Percentiles rank a stretch among this genome's conserved stretches.
phyloP scores from a whole-genome alignment of 1,140 invertebrate genomes.

The Akabosia matsudoensis region DNA sequence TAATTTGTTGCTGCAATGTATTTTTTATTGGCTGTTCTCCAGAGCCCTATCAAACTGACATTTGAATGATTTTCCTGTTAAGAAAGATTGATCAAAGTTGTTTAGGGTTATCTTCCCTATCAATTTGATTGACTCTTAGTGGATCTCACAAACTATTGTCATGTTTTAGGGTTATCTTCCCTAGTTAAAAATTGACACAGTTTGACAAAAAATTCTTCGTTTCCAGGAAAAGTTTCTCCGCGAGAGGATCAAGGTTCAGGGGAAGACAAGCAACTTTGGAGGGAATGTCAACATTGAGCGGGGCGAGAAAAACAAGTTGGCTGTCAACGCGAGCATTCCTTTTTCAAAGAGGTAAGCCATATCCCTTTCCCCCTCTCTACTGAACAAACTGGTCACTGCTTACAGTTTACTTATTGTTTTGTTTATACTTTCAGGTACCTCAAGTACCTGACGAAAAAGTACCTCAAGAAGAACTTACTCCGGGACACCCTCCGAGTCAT shows the following conservation, averaged over 20 bases:
- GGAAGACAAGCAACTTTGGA: conserved; percentile 92
- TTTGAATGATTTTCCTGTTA: no score
- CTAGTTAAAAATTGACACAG: no score
- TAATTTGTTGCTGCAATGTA: no score
- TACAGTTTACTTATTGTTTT: neutral
- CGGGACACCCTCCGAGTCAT: conserved; percentile 98
- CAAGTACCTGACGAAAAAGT: conserved; percentile 99
- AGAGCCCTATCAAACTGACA: no score
- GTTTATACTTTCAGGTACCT: conserved; percentile 70
- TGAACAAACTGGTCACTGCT: no score
- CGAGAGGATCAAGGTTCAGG: conserved; percentile 91
- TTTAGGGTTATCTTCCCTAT: neutral
- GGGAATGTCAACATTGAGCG: conserved; percentile 81
- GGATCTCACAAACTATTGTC: no score
- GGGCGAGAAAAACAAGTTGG: conserved; percentile 76
- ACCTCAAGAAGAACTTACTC: conserved; percentile 98
- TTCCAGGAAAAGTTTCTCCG: conserved; percentile 89
- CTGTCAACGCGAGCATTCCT: conserved; percentile 84
- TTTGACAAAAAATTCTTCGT: conserved; percentile 36
- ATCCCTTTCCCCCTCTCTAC: no score
- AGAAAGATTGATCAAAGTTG: no score
- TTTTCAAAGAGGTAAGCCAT: conserved; percentile 89
- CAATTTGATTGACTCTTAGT: no score
- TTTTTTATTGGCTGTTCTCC: no score
- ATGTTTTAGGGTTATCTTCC: conserved; percentile 50